A percentile compares a stretch with the other conserved stretches of the same genome.
These are phyloP conservation scores for Apistogramma diplotaenia DNA, from an alignment of 2,113 vertebrate species.

Conservation along the genomic window DNA sequence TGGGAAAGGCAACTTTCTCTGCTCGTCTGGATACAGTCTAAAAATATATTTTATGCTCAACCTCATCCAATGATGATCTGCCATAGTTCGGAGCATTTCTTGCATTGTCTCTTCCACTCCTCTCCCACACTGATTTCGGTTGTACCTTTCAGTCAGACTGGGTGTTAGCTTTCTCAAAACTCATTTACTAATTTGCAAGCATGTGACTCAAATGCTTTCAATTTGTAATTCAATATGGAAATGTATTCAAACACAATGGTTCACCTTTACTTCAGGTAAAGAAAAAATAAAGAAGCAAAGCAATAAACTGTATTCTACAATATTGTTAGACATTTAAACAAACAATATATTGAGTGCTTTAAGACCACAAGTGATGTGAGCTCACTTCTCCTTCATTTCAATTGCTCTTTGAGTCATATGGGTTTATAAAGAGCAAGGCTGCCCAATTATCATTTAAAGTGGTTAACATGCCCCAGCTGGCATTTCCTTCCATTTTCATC, in stretches of 20 bases:
- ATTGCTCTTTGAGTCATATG: slow-evolving; percentile 60
- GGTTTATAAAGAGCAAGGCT: slow-evolving; percentile 48
- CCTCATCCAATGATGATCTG: background rate
- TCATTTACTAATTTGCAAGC: slow-evolving; percentile 76
- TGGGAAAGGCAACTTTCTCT: slow-evolving; percentile 4
- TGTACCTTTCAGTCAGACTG: slow-evolving; percentile 26
- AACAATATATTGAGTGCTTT: background rate
- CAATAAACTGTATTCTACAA: background rate
- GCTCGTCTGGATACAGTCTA: background rate
- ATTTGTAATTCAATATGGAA: slow-evolving; percentile 74
- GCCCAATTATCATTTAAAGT: slow-evolving; percentile 74
- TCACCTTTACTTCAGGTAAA: slow-evolving; percentile 29
- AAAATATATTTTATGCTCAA: background rate
- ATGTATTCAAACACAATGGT: slow-evolving; percentile 72
- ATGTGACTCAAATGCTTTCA: slow-evolving; percentile 63
- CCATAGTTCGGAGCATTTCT: background rate
- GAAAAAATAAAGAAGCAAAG: slow-evolving; percentile 25
- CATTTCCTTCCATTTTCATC: slow-evolving; percentile 53
- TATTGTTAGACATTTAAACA: slow-evolving; percentile 38
- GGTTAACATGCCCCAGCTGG: slow-evolving; percentile 56
- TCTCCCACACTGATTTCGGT: background rate
- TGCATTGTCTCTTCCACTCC: slow-evolving; percentile 26
- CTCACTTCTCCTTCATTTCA: slow-evolving; percentile 42
- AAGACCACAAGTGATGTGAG: slow-evolving; percentile 1
- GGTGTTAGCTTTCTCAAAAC: slow-evolving; percentile 60